These are phyloP conservation scores for Corydoras sp. DNA, from an alignment of 2,113 vertebrate genomes.

Conservation along the genomic window DNA sequence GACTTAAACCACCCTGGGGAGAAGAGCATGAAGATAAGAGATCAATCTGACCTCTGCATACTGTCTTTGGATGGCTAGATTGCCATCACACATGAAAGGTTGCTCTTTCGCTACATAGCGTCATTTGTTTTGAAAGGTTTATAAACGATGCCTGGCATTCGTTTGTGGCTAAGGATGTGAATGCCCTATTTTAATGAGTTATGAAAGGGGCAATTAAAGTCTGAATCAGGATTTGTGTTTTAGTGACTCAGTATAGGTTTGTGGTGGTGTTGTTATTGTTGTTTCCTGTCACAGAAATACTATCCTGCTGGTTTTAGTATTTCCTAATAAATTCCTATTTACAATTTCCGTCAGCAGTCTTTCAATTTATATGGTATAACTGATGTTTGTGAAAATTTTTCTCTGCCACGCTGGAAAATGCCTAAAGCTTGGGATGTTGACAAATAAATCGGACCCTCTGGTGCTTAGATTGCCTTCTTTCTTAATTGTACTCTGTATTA, in stretches of 20 bases:
- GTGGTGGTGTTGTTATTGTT: constrained; percentile 1
- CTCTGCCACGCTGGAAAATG: not conserved
- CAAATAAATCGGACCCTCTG: too few species aligned
- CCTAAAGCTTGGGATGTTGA: not conserved
- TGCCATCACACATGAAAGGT: constrained; percentile 43
- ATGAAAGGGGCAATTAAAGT: constrained; percentile 20
- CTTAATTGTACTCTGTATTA: too few species aligned
- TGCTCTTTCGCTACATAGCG: constrained; percentile 8
- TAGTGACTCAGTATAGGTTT: not conserved
- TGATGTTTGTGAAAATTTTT: not conserved
- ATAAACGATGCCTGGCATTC: not conserved
- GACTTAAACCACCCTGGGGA: not conserved
- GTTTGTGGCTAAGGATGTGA: constrained; percentile 21
- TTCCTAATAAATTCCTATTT: not conserved
- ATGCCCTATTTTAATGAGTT: constrained; percentile 7
- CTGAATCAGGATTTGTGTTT: not conserved
- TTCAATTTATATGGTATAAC: not conserved
- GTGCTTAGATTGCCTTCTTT: too few species aligned
- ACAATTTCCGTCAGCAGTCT: not conserved
- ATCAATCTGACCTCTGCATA: constrained; percentile 44
- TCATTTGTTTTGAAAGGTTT: constrained; percentile 22
- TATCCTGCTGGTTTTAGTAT: not conserved
- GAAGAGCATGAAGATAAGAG: constrained; percentile 50
- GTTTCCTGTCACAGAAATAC: constrained; percentile 1
- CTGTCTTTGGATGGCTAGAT: constrained; percentile 54